phyloP scores from a whole-genome alignment of 30 jellyfish, hydroid and myxozoan species.

The Aurelia coerulea region DNA sequence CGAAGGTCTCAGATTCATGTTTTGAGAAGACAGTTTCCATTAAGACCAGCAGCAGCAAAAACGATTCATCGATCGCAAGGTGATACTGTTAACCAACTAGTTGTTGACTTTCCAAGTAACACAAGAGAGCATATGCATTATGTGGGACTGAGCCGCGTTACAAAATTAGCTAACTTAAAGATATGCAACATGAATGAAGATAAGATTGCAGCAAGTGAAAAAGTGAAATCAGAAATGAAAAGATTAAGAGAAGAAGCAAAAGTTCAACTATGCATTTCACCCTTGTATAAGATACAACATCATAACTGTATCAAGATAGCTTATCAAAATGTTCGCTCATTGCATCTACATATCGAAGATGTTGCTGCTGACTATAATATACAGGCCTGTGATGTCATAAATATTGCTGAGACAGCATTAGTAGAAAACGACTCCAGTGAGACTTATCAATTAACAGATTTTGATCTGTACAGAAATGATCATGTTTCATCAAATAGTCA shows the following conservation, averaged over 20 bases:
- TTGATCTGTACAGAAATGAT: constrained; percentile 24
- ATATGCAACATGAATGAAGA: not conserved
- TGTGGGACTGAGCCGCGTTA: constrained; percentile 39
- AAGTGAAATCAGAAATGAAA: constrained; percentile 34
- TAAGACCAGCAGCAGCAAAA: constrained; percentile 45
- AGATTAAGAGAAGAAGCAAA: constrained; percentile 1
- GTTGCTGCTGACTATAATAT: constrained; percentile 14
- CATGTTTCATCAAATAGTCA: not conserved
- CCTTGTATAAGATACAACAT: not conserved
- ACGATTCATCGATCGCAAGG: constrained; percentile 49
- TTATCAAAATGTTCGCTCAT: constrained; percentile 31
- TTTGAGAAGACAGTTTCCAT: constrained; percentile 32
- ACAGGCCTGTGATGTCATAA: constrained; percentile 6
- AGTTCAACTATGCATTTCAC: not conserved
- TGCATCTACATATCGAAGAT: constrained; percentile 9
- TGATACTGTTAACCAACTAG: constrained; percentile 22
- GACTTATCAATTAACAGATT: not conserved
- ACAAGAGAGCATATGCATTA: constrained; percentile 50
- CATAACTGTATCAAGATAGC: not conserved
- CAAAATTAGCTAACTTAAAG: not conserved
- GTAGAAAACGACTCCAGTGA: too few relatives aligned
- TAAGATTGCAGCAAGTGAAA: not conserved
- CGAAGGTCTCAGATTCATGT: too few relatives aligned
- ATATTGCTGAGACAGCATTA: constrained; percentile 23
- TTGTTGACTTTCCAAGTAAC: not conserved